Evolutionary conservation across 2,888 invertebrate species (phyloP), one percentile per base, ranked within the genome.

Genomic region (Cheilosia scutellata): DNA sequence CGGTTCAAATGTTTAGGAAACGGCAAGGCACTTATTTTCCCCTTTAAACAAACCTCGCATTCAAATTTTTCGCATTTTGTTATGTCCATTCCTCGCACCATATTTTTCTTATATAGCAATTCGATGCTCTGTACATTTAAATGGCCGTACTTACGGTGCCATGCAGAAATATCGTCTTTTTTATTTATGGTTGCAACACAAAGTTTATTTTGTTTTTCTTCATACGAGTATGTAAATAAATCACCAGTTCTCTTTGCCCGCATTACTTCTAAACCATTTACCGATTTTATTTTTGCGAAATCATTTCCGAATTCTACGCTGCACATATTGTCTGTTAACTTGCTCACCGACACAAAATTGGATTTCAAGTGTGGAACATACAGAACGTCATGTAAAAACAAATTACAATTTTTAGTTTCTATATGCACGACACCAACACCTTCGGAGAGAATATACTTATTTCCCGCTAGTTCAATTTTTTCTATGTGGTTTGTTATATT

Each of bases 391-490:
- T 42, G 31, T 51, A 68, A 37, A 27, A 44, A 42, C 20, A 68
- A n/a, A 40, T 42, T 68, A 5, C 37, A 40, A 13, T 20, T 55
- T 11, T 55, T 9, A 2, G 29, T 29, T 55, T 44, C 42, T 42
- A 16, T 42, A 40, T n/a, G 20, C 16, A 72, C 72, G 20, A 31
- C 29, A 25, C 62, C 72, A 53, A 66, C 13, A 57, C 51, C 58
- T 49, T 49, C 49, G 42, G 77, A 70, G 16, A 6, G 31, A 44
- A 77, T 68, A 29, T 16, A 70, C 25, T 42, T 77, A 16, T 27
- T 31, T 42, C 60, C 40, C 16, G 60, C 72, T 51, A 72, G 25
- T n/a, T n/a, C n/a, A n/a, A n/a, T n/a, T n/a, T n/a, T n/a, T n/a
- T n/a, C n/a, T n/a, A n/a, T n/a, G n/a, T n/a, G n/a, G n/a, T n/a